Evolutionary conservation across 2,888 invertebrate species (phyloP).

Genomic region (Sinopyrophorus schimmeli): DNA sequence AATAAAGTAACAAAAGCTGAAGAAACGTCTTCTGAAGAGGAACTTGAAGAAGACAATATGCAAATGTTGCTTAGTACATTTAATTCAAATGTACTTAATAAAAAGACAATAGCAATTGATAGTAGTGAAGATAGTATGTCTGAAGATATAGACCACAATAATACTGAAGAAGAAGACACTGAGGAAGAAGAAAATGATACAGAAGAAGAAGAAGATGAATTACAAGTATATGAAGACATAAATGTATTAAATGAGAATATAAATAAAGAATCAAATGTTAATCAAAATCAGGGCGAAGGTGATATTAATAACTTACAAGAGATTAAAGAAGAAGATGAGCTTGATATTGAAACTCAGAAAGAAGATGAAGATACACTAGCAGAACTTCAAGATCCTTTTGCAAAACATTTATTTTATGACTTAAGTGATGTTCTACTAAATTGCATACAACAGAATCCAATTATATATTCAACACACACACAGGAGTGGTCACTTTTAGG

Average conservation of each 20-base stretch:
- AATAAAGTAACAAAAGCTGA: background rate
- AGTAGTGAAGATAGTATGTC: slow-evolving; percentile 48
- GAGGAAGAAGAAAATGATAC: slow-evolving; percentile 39
- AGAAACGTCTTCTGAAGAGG: slow-evolving; percentile 34
- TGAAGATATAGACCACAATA: slow-evolving; percentile 39
- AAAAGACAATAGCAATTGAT: slow-evolving; percentile 47
- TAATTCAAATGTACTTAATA: slow-evolving; percentile 30
- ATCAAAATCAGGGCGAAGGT: no score
- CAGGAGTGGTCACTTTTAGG: slow-evolving; percentile 68
- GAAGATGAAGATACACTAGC: slow-evolving; percentile 48
- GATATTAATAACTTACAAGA: no score
- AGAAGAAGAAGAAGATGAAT: slow-evolving; percentile 38
- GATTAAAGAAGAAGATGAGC: slow-evolving; percentile 17
- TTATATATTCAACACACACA: slow-evolving; percentile 51
- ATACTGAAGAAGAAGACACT: slow-evolving; percentile 39
- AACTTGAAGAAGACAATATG: slow-evolving; percentile 40
- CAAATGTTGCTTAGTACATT: slow-evolving; percentile 43
- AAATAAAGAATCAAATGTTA: background rate
- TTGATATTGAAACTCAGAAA: slow-evolving; percentile 45
- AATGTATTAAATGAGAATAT: slow-evolving; percentile 10
- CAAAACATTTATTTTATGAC: slow-evolving; percentile 69
- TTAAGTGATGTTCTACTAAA: slow-evolving; percentile 66
- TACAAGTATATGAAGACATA: slow-evolving; percentile 7
- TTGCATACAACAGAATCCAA: slow-evolving; percentile 60
- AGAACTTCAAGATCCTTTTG: slow-evolving; percentile 65